These are phyloP conservation scores for Dendrocincla fuliginosa DNA, from an alignment of 2,797 vertebrate species.

Conservation along the genomic window DNA sequence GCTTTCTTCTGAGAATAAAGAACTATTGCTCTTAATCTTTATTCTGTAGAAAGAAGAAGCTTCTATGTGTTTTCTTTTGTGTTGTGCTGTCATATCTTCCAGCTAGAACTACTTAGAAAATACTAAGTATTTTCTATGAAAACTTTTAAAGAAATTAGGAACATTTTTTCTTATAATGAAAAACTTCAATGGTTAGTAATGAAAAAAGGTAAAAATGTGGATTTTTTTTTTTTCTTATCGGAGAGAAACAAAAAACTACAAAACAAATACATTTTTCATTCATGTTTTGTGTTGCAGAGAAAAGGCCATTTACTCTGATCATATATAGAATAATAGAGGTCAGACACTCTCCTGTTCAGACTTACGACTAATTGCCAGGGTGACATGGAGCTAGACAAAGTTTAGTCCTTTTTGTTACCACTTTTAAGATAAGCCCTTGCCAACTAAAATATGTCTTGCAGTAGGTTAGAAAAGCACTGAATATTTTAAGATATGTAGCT, in stretches of 20 bases:
- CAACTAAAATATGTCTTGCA: constrained; percentile 41
- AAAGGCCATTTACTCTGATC: background rate
- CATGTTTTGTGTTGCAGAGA: background rate
- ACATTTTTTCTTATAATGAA: background rate
- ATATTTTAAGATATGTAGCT: constrained; percentile 48
- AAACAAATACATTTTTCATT: background rate
- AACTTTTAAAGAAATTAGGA: background rate
- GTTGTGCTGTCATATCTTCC: background rate
- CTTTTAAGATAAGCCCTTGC: constrained; percentile 43
- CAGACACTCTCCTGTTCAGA: background rate
- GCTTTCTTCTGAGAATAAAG: constrained; percentile 15
- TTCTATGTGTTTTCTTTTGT: background rate
- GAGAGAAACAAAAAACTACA: background rate
- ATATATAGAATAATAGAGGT: background rate
- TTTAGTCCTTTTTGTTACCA: constrained; percentile 23
- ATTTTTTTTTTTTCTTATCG: background rate
- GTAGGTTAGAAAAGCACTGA: constrained; percentile 57
- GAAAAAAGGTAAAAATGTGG: background rate
- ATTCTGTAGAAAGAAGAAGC: background rate
- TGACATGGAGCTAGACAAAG: background rate
- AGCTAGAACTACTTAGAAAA: constrained; percentile 10
- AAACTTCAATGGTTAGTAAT: background rate
- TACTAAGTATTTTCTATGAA: background rate
- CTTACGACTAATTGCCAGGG: background rate
- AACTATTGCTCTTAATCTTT: background rate